These are phyloP conservation scores for Yponomeuta malinellus DNA, from an alignment of 2,888 invertebrate species.

Conservation along the genomic window DNA sequence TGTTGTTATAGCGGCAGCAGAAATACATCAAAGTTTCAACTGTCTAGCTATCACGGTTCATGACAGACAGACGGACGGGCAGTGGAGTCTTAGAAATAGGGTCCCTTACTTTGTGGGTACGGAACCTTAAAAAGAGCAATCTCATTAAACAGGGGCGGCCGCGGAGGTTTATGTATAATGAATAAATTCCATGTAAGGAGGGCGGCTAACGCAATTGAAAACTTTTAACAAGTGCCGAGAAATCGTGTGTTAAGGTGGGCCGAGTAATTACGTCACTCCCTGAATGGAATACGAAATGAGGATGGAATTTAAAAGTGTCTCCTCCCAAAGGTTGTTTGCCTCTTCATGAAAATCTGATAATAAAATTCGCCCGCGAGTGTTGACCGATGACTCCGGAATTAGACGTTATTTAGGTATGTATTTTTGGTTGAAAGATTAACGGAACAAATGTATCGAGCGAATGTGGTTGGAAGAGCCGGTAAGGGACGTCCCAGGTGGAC, in stretches of 20 bases:
- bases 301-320: constrained; percentile 53
- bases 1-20: too few species aligned
- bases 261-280: constrained; percentile 59
- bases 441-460: too few species aligned
- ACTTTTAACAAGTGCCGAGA: constrained; percentile 74
- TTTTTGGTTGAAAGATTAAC: too few species aligned
- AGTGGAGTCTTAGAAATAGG: too few species aligned
- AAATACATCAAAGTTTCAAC: too few species aligned
- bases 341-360: constrained; percentile 60
- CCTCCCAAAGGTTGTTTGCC: constrained; percentile 24
- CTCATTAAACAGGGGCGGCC: constrained; percentile 59
- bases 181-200: constrained; percentile 70
- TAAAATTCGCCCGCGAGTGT: constrained; percentile 39
- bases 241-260: constrained; percentile 74
- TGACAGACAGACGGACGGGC: too few species aligned
- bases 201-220: constrained; percentile 73
- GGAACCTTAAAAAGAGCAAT: constrained; percentile 50
- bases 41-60: too few species aligned
- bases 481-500: too few species aligned
- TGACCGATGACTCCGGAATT: constrained; percentile 40
- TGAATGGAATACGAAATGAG: constrained; percentile 65
- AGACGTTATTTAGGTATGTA: constrained; percentile 10
- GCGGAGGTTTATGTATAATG: constrained; percentile 59
- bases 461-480: too few species aligned
- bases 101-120: too few species aligned